A percentile compares a stretch with the other conserved stretches of the same genome.
Evolutionary conservation across 2,888 invertebrate species (phyloP).

Genomic region (Hirtodrosophila duncani): DNA sequence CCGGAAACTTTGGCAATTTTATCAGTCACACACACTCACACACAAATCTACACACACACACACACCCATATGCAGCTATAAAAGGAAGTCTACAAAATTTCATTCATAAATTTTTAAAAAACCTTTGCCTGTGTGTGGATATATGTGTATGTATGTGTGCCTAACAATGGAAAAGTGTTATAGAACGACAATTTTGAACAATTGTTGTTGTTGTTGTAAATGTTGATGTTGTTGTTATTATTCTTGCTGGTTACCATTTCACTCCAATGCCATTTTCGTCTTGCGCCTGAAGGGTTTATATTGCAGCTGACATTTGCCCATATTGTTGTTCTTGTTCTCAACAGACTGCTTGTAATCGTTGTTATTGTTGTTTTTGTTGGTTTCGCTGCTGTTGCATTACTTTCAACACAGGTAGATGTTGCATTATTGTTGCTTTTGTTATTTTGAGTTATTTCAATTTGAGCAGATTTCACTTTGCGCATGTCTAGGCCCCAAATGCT

Average conservation of each 20-base stretch:
- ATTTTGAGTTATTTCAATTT: constrained; percentile 17
- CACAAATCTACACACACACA: constrained; percentile 6
- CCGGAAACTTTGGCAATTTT: constrained; percentile 27
- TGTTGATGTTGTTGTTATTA: not conserved
- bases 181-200: too few relatives aligned
- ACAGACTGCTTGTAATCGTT: constrained; percentile 11
- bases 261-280: constrained; percentile 32
- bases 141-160: constrained; percentile 31
- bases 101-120: constrained; percentile 62
- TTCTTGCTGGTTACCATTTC: constrained; percentile 29
- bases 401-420: constrained; percentile 22
- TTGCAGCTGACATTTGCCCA: constrained; percentile 57
- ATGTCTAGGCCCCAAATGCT: constrained; percentile 25
- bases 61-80: constrained; percentile 2
- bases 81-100: constrained; percentile 40
- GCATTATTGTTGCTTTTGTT: constrained; percentile 27
- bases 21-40: constrained; percentile 6
- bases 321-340: constrained; percentile 1
- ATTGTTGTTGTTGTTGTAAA: constrained; percentile 4
- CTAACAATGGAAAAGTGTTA: too few relatives aligned
- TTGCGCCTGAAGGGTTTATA: constrained; percentile 34
- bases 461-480: constrained; percentile 31
- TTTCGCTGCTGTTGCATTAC: constrained; percentile 22
- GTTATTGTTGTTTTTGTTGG: not conserved
- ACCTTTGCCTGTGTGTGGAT: constrained; percentile 2